Conservation (phyloP, 2,113 vertebrate genomes). For the Ptychochromis oligacanthus region DNA sequence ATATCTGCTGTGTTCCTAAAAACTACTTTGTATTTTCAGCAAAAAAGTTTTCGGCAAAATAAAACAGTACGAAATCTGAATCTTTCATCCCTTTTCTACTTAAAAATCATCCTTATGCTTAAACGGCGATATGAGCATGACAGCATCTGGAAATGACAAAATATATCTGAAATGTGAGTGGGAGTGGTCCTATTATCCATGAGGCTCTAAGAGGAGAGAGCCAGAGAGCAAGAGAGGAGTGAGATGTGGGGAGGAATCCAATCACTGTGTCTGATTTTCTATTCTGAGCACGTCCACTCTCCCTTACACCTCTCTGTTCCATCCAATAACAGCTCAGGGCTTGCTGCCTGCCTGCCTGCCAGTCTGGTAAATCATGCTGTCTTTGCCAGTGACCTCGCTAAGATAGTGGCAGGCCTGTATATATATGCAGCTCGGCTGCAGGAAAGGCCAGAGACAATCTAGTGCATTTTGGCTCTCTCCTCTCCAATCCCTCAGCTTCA, state of each 20-base stretch:
- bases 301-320: slow-evolving; percentile 71
- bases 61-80: background rate
- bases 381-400: slow-evolving; percentile 74
- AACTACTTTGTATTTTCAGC: background rate
- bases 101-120: background rate
- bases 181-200: slow-evolving; percentile 66
- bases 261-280: slow-evolving; percentile 72
- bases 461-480: slow-evolving; percentile 59
- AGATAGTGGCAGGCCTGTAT: slow-evolving; percentile 63
- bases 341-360: slow-evolving; percentile 68
- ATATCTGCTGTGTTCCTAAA: background rate
- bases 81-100: background rate
- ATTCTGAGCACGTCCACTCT: slow-evolving; percentile 75
- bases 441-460: slow-evolving; percentile 64
- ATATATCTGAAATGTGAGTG: slow-evolving; percentile 65
- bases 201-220: slow-evolving; percentile 50
- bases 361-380: slow-evolving; percentile 75
- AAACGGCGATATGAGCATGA: slow-evolving; percentile 20
- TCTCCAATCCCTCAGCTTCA: slow-evolving; percentile 61
- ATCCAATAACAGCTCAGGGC: slow-evolving; percentile 73
- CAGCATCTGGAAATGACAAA: slow-evolving; percentile 46
- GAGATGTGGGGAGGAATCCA: slow-evolving; percentile 73
- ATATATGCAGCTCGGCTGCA: slow-evolving; percentile 46
- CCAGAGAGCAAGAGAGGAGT: slow-evolving; percentile 54
- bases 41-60: background rate